Evolutionary conservation across 2,888 invertebrate genomes (phyloP), one percentile per base, ranked within the genome.

Genomic region (Troglohyphantes excavatus): DNA sequence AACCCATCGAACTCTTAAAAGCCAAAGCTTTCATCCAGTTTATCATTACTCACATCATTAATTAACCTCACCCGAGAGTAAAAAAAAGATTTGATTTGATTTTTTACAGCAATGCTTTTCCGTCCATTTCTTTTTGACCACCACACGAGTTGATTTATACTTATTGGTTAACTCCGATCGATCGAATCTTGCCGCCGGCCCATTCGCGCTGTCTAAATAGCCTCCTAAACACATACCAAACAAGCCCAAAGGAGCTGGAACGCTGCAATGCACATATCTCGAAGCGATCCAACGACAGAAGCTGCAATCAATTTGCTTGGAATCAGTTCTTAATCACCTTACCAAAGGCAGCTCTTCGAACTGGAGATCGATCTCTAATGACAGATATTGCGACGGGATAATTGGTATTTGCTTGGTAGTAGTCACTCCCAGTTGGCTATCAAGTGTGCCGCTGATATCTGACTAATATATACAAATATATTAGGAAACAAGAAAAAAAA

Each of bases 351-450:
- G 13, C 33, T 33, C 9, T 3, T 6, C 3, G 33, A 33, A 33
- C 33, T 53, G 13, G 13, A 5, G 53, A 53, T 53, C 53, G 13
- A 53, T 53, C 17, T 53, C n/a, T 53, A 53, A 53, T 53, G 53
- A 53, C n/a, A 53, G 53, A 53, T 53, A 53, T 53, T 53, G 17
- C 53, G n/a, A 53, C 17, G 53, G n/a, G 53, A n/a, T 53, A 53
- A 53, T 53, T 53, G 53, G 5, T 53, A 53, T n/a, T n/a, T 53
- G n/a, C 13, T 53, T 53, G n/a, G 5, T 17, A n/a, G n/a, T 17
- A 53, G 53, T 53, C 53, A 39, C 39, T 39, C 3, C 39, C 13
- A 11, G 39, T 39, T 39, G n/a, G n/a, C 53, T n/a, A 53, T 53
- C 17, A 53, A 9, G 53, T 13, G 53, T 53, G n/a, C n/a, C 53